Base-by-base conservation (phyloP, 1,140 invertebrate genomes). In the Calephelis nemesis region DNA sequence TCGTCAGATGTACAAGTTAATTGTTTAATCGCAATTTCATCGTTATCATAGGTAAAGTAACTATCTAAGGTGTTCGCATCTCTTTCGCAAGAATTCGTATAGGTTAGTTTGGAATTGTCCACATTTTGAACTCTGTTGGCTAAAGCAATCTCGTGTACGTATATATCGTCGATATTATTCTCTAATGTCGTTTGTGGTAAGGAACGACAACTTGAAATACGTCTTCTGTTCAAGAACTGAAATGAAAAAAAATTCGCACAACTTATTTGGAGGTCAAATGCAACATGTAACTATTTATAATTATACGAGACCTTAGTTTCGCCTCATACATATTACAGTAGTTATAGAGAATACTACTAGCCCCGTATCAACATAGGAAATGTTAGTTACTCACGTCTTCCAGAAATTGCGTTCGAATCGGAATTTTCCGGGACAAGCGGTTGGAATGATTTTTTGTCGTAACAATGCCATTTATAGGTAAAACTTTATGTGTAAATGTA, bases 391-490 rank as follows among this genome's bases (percentile, higher is more conserved):
- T 79, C 70, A 92, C 90, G 82, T 92, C 83, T 85, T 92, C 89
- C 70, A 90, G 76, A 90, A 91, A 91, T 78, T 88, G 84, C 49
- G 88, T 82, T 62, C 89, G 81, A 50, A 84, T 65, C 45, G 87
- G 83, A 67, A 91, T 85, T 82, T 91, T 91, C 73, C 86, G 81
- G 70, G 87, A 76, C 72, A 92, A 81, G 54, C 86, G 87, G 72
- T 79, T 88, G 63, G 85, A 82, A 82, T 90, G 87, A 75, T 76
- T 91, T 85, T 87, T 90, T 13, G 89, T 89, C 40, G 85, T 83
- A 78, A 89, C 88, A 42, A 92, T 90, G 42, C 88, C 88, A 74
- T 92, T 91, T 72, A 92, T 85, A 52, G 90, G 88, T 58, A 89
- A 76, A 71, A 92, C 76, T 81, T 91, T 91, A 74, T 85, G 82